Conservation (phyloP, 2,797 vertebrate genomes). For the Bradypus variegatus region DNA sequence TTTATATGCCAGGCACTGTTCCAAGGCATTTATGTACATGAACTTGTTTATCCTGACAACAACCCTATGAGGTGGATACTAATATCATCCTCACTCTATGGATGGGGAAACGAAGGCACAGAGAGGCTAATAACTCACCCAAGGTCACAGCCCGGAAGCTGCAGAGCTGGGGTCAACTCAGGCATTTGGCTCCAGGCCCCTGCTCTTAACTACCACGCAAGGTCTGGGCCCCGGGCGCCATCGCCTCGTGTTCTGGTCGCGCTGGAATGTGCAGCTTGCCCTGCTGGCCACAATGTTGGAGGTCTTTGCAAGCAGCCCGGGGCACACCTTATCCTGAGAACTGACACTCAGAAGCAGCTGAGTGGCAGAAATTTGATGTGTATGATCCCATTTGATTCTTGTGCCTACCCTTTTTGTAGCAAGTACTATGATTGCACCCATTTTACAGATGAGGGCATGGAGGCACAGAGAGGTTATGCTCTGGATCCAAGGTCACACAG, state of each 20-base stretch:
- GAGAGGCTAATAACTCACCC: background rate
- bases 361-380: background rate
- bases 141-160: background rate
- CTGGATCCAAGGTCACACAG: background rate
- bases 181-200: background rate
- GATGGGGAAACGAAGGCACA: background rate
- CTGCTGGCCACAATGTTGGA: background rate
- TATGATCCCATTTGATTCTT: background rate
- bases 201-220: background rate
- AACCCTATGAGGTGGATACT: no score
- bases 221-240: background rate
- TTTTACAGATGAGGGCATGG: background rate
- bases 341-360: no score
- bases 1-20: fast-evolving
- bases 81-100: background rate
- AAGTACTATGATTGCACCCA: background rate
- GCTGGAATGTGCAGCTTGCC: no score
- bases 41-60: background rate
- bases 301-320: background rate
- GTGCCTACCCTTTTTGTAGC: background rate
- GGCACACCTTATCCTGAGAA: no score
- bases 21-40: fast-evolving
- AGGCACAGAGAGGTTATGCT: background rate
- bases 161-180: background rate
- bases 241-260: fast-evolving